Evolutionary conservation across 2,888 invertebrate genomes (phyloP), one percentile per base, ranked within the genome.

Genomic region (Lepidocyrtoides sp.): DNA sequence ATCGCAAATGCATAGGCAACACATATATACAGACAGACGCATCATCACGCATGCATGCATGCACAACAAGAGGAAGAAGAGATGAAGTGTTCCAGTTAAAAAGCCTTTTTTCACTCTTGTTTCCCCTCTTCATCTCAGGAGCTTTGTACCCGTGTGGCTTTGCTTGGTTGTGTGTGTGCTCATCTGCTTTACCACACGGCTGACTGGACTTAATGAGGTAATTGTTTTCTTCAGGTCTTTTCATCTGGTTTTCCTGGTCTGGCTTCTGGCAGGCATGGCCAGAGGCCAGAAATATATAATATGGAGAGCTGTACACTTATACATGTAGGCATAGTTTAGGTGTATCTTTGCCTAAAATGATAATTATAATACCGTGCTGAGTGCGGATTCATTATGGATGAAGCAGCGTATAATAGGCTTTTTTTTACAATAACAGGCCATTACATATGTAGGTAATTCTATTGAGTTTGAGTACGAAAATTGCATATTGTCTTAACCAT

Each of bases 141-240:
- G 57, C 5, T 51, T 8, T 51, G 5, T 51, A n/a, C 2, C 10
- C 7, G 57, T 20, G 20, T 57, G 23, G 2, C n/a, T n/a, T n/a
- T n/a, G n/a, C n/a, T n/a, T n/a, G n/a, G 17, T 57, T 20, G 17
- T 17, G 20, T 44, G 44, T 82, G 63, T 63, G 44, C 63, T 44
- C 48, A 66, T 82, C 26, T 63, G 23, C 44, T 82, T 54, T 32
- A 29, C 54, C 79, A 54, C 54, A 57, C 23, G 23, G 32, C 20
- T 81, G 79, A 57, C 32, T 60, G 41, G 79, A 36, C 63, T 82
- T 82, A 82, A 82, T 82, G 84, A 20, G 69, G 84, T 72, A 84
- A 72, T 84, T 84, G 69, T 84, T 72, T 83, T 83, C 81, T 8
- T 51, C 51, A 51, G 51, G 51, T 51, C 14, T 12, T 23, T 57